These are phyloP conservation scores for Trisateles emortualis DNA, from an alignment of 2,888 invertebrate genomes.

Conservation along the genomic window DNA sequence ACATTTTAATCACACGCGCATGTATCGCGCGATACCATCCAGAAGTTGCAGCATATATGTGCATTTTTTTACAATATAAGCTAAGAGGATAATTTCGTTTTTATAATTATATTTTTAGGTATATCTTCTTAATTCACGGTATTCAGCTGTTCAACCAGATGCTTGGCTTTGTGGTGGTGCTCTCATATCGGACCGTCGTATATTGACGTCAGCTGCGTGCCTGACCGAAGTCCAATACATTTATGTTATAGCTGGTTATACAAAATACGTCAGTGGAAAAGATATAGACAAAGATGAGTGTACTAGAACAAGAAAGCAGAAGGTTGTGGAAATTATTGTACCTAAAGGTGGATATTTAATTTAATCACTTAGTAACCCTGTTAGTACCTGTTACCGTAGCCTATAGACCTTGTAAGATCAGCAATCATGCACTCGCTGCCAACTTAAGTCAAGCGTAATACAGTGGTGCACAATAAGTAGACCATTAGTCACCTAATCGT, in stretches of 20 bases:
- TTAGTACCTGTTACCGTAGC: no score
- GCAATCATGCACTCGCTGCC: no score
- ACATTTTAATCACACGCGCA: no score
- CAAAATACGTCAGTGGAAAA: conserved; percentile 19
- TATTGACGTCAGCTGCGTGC: conserved; percentile 30
- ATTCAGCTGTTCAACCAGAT: conserved; percentile 22
- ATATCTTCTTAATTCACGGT: conserved; percentile 27
- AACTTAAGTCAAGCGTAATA: no score
- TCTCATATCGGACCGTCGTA: conserved; percentile 11
- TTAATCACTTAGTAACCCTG: no score
- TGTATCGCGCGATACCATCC: no score
- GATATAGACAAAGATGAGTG: conserved; percentile 18
- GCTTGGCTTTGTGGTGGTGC: conserved; percentile 35
- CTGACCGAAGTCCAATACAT: conserved; percentile 30
- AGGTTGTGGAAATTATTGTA: conserved; percentile 20
- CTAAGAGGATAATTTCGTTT: no score
- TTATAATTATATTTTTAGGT: conserved; percentile 26
- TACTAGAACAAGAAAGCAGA: conserved; percentile 21
- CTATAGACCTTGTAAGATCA: no score
- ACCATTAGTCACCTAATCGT: no score
- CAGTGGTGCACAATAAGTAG: no score
- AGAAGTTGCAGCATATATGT: no score
- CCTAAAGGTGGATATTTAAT: conserved; percentile 21
- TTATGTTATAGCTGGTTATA: conserved; percentile 36
- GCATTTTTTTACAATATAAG: no score